Evolutionary conservation across 2,797 vertebrate species (phyloP).

Genomic region (Labeo calbasu): DNA sequence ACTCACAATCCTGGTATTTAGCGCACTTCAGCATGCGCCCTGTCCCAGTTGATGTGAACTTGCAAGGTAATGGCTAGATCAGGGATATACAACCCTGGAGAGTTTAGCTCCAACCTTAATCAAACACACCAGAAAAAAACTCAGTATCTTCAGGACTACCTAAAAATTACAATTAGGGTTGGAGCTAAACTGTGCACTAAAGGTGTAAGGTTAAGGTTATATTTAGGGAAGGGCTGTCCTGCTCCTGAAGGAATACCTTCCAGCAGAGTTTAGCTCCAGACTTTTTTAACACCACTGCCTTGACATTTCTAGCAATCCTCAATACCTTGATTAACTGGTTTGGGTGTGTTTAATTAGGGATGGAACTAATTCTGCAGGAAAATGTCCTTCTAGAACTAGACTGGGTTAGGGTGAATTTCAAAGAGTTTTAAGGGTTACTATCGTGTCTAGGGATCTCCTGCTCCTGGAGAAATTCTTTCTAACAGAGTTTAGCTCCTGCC

Average conservation of each 20-base stretch:
- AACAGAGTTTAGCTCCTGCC: not conserved
- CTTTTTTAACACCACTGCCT: not conserved
- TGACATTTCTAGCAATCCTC: not conserved
- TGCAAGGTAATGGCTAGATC: not conserved
- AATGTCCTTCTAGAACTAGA: not conserved
- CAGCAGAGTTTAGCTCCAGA: not conserved
- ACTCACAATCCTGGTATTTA: not conserved
- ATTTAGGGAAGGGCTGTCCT: not conserved
- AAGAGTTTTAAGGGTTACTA: not conserved
- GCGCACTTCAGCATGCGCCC: not conserved
- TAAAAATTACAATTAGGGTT: not conserved
- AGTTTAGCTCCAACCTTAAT: not conserved
- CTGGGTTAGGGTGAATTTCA: not conserved
- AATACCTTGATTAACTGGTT: not conserved
- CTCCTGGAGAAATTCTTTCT: not conserved
- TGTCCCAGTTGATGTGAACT: not conserved
- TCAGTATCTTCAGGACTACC: not conserved
- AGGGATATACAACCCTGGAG: not conserved
- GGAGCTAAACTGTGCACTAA: not conserved
- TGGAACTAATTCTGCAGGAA: not conserved
- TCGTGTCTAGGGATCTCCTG: not conserved
- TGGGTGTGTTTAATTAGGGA: not conserved
- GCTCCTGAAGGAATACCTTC: not conserved
- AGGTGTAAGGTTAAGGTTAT: not conserved
- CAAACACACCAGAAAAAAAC: not conserved